Evolutionary conservation across 2,888 invertebrate genomes (phyloP), one percentile per base, ranked within the genome.

Genomic region (Tenthredo scrophulariae): DNA sequence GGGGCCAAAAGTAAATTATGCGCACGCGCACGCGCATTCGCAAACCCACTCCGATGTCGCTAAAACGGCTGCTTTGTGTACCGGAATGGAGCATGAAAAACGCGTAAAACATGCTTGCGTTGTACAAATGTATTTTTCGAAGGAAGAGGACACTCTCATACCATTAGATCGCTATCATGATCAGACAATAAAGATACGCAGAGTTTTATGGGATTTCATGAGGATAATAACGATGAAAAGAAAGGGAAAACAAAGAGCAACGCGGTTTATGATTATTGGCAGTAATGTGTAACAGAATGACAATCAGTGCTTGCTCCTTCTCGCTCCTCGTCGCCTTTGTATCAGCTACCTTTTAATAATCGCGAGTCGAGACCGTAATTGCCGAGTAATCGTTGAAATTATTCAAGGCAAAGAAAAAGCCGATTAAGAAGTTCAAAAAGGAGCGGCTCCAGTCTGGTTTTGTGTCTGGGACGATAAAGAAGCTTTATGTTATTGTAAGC

Each of bases 401-500:
- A 77, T 50, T 50, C 50, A 46, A 77, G 54, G 77, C 29, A 50
- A 15, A 50, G 75, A 75, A 50, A 29, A 50, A 29, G 77, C 50
- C 77, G 50, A 77, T 77, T 77, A 77, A 54, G 77, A 54, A 77
- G 77, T 77, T 77, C 77, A 77, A 54, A 77, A 50, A 77, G 50
- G 77, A 50, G 46, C 50, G 77, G 13, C 77, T 77, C 50, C 54
- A 77, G 50, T 77, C 50, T 46, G 77, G 77, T 50, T 54, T 77
- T 77, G 77, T 77, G 54, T 77, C 77, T 77, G 46, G 40, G 50
- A 33, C 77, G 29, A 77, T 77, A 77, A 77, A 50, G 77, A 50
- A 77, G 77, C 77, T 77, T 77, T 77, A 77, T 77, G 77, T 77
- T 77, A 77, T 77, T 77, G 77, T 77, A 77, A 77, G 46, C 77